Evolutionary conservation across 2,113 vertebrate genomes (phyloP), one percentile per base, ranked within the genome.

Genomic region (Ailurus styani): DNA sequence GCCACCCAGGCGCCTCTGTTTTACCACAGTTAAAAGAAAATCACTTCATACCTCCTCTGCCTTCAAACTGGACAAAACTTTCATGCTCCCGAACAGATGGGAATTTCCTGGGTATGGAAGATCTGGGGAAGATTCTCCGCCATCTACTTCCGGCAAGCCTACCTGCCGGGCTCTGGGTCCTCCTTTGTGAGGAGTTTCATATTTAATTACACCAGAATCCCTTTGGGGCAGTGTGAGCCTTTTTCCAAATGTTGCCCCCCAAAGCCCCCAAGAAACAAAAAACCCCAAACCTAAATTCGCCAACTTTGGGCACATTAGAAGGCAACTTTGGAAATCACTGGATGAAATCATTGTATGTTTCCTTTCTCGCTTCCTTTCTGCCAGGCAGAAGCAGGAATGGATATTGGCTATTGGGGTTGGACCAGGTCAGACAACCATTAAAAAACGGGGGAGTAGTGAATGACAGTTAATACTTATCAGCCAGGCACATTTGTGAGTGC

Each of bases 41-140:
- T 81, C 6, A 64, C 50, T 93, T 90, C 29, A 81, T 21, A 62
- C 20, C 29, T 12, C 27, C 21, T 91, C n/a, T 70, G 37, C 42
- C 31, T 93, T 75, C 50, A 81, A 62, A 54, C 84, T 70, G 52
- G 55, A 86, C 81, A 79, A 82, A 93, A 89, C 2, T 7, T 47
- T 29, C 54, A 50, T 82, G 40, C 52, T 17, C 52, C 17, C 45
- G 68, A 89, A 70, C 25, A 45, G 47, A 37, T 62, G 50, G 72
- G 54, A 50, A 87, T 82, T 37, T 70, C 50, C 84, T 62, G 9
- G 40, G 27, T 62, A 11, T 23, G 5, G 37, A 75, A 55, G n/a
- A 70, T 29, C 54, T 68, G 25, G 84, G 54, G 79, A 78, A 79
- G 79, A 79, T 27, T 29, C 1, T 42, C 52, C 1, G 4, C 23